phyloP scores from a whole-genome alignment of 1,140 invertebrate genomes.

The Agrypnia vestita region DNA sequence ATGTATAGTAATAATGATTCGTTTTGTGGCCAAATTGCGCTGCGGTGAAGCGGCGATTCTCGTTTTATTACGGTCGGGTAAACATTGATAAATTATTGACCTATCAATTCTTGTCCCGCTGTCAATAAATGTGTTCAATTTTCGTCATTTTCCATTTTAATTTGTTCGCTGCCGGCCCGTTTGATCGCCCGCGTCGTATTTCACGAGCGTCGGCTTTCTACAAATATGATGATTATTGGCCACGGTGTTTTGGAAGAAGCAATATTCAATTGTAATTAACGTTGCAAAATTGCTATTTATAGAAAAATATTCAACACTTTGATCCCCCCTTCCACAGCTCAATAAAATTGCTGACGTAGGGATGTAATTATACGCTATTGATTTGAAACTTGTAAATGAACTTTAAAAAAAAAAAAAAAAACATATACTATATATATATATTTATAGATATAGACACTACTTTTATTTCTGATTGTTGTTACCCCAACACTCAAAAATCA shows the following conservation, averaged over 20 bases:
- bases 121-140: background rate
- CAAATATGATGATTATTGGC: background rate
- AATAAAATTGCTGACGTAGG: too few relatives aligned
- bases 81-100: background rate
- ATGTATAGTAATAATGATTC: conserved; percentile 4
- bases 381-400: too few relatives aligned
- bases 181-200: background rate
- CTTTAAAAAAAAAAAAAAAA: too few relatives aligned
- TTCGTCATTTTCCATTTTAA: background rate
- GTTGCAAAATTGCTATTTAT: too few relatives aligned
- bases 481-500: too few relatives aligned
- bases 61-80: background rate
- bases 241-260: background rate
- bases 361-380: too few relatives aligned
- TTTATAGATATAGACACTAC: too few relatives aligned
- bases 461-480: too few relatives aligned
- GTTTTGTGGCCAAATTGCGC: conserved; percentile 12
- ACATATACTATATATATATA: too few relatives aligned
- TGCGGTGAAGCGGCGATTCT: background rate
- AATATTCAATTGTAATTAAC: background rate
- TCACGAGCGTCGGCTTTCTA: background rate
- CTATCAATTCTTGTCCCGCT: background rate
- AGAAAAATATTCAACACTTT: too few relatives aligned
- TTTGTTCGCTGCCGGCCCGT: background rate
- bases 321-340: too few relatives aligned